Evolutionary conservation across 2,888 invertebrate species (phyloP).

Genomic region (Tetragnatha montana): DNA sequence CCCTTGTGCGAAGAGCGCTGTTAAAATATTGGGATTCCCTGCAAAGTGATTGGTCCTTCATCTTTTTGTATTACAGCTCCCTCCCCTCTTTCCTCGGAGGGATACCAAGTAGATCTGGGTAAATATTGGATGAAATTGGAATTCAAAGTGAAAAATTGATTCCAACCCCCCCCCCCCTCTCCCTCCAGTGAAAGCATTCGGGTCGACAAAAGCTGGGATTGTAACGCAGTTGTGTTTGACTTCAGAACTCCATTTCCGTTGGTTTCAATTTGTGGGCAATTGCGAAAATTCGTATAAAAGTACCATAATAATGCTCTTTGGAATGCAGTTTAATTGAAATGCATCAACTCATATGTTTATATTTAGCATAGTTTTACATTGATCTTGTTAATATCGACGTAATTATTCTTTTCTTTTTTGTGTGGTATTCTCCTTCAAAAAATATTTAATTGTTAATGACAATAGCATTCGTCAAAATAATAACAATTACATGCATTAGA

Average conservation of each 20-base stretch:
- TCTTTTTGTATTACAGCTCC: neutral
- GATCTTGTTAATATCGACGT: too few species aligned
- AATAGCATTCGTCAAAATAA: too few species aligned
- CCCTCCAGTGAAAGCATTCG: neutral
- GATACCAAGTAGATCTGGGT: neutral
- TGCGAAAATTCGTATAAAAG: too few species aligned
- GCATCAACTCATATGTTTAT: too few species aligned
- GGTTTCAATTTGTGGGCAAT: too few species aligned
- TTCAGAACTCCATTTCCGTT: neutral
- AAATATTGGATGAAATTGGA: conserved; percentile 35
- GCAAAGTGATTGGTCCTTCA: neutral
- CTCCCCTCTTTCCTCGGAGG: neutral
- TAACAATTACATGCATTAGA: too few species aligned
- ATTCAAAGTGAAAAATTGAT: conserved; percentile 36
- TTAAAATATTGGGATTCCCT: neutral
- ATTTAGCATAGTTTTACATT: too few species aligned
- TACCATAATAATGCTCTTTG: too few species aligned
- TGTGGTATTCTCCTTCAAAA: too few species aligned
- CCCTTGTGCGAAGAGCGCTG: neutral
- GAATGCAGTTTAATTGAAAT: too few species aligned
- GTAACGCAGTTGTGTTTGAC: neutral
- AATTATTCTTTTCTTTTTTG: too few species aligned
- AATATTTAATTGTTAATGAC: too few species aligned
- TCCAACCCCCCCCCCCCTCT: neutral
- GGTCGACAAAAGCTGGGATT: neutral